Percentiles rank a stretch among this genome's conserved stretches.
phyloP scores from a whole-genome alignment of 2,797 vertebrate genomes.

The Schizopygopsis pylzovi region DNA sequence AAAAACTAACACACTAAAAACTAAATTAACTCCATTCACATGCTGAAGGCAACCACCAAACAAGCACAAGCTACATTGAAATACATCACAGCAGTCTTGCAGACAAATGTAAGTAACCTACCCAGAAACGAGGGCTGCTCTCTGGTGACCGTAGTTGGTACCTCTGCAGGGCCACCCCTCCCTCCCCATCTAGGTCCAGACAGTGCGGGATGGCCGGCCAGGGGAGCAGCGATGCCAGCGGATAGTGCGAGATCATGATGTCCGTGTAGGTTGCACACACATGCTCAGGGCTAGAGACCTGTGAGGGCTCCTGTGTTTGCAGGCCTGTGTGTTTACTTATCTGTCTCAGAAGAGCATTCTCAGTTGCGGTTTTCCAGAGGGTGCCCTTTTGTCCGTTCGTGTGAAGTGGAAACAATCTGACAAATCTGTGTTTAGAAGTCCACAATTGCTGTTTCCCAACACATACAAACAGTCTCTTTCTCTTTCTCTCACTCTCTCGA shows the following conservation, averaged over 20 bases:
- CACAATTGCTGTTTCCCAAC: slow-evolving; percentile 50
- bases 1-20: not conserved
- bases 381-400: slow-evolving; percentile 20
- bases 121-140: slow-evolving; percentile 77
- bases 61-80: not conserved
- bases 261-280: slow-evolving; percentile 47
- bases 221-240: slow-evolving; percentile 75
- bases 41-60: not conserved
- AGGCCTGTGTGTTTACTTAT: not conserved
- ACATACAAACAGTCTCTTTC: slow-evolving; percentile 31
- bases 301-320: not conserved
- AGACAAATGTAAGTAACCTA: slow-evolving; percentile 64
- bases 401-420: slow-evolving; percentile 53
- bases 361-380: not conserved
- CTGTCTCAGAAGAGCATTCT: slow-evolving; percentile 7
- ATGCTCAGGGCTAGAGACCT: slow-evolving; percentile 63
- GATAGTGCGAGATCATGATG: slow-evolving; percentile 79
- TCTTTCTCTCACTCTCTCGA: slow-evolving; percentile 34
- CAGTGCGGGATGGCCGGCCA: slow-evolving; percentile 70
- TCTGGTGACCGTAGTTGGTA: slow-evolving; percentile 81
- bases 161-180: slow-evolving; percentile 79
- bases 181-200: slow-evolving; percentile 74
- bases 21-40: not conserved
- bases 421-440: slow-evolving; percentile 47
- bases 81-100: not conserved